A percentile compares a stretch with the other conserved stretches of the same genome.
phyloP scores from a whole-genome alignment of 2,888 invertebrate genomes.

The Electrophaes corylata region DNA sequence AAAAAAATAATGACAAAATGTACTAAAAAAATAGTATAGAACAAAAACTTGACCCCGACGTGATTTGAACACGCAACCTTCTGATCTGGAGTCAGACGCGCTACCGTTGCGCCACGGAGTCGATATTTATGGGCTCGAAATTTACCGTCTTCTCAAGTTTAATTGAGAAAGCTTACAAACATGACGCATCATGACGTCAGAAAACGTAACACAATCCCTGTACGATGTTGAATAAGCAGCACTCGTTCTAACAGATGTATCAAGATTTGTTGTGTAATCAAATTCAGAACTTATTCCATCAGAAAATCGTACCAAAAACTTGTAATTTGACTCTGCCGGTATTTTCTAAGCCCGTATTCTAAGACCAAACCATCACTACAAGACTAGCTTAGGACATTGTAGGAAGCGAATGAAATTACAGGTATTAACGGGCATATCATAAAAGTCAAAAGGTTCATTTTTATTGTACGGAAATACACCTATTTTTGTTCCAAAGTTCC shows the following conservation, averaged over 20 bases:
- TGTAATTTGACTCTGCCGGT: too few relatives aligned
- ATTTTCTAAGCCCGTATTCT: too few relatives aligned
- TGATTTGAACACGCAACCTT: slow-evolving; percentile 99
- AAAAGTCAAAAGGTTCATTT: not conserved
- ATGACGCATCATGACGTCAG: not conserved
- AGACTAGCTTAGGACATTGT: too few relatives aligned
- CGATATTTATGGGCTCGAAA: not conserved
- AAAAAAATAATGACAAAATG: too few relatives aligned
- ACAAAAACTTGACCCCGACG: slow-evolving; percentile 91
- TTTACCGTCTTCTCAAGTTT: slow-evolving; percentile 3
- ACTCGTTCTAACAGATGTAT: too few relatives aligned
- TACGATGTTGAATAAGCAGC: too few relatives aligned
- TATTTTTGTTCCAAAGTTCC: not conserved
- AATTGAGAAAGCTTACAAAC: not conserved
- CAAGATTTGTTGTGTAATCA: too few relatives aligned
- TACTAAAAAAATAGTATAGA: not conserved
- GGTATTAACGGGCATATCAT: too few relatives aligned
- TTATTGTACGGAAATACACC: not conserved
- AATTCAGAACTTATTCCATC: too few relatives aligned
- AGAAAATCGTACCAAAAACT: too few relatives aligned
- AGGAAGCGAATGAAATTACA: too few relatives aligned
- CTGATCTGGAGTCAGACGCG: slow-evolving; percentile 99
- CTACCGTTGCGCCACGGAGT: slow-evolving; percentile 99
- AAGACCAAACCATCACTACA: too few relatives aligned
- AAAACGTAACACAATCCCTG: not conserved